phyloP scores from a whole-genome alignment of 2,797 vertebrate species.

The Steatocranus sp. region DNA sequence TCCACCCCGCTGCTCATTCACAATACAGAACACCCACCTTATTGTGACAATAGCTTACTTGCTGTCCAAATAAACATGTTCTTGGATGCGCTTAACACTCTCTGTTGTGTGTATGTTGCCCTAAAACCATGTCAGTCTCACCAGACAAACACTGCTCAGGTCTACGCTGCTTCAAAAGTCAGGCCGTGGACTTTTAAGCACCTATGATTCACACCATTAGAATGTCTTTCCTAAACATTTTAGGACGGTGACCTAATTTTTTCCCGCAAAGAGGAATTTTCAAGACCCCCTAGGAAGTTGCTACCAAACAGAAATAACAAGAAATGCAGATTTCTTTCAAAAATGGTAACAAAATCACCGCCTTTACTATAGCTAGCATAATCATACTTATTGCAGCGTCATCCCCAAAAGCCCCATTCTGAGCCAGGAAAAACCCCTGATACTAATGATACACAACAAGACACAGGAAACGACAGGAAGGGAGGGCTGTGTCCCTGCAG shows the following conservation, averaged over 20 bases:
- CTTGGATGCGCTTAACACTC: background rate
- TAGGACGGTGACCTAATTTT: background rate
- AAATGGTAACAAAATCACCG: background rate
- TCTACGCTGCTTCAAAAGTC: background rate
- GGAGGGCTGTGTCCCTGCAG: background rate
- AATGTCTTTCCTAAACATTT: background rate
- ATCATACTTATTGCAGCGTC: background rate
- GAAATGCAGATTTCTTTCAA: background rate
- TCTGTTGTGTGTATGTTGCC: background rate
- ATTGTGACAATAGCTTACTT: background rate
- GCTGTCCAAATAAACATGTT: background rate
- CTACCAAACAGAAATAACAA: background rate
- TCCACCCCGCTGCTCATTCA: background rate
- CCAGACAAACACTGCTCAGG: background rate
- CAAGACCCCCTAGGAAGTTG: background rate
- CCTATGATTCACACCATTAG: background rate
- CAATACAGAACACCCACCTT: background rate
- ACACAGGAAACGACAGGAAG: background rate
- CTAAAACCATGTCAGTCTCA: background rate
- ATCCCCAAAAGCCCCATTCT: background rate
- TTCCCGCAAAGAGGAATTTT: background rate
- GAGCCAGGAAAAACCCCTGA: background rate
- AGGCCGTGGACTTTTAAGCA: background rate
- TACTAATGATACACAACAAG: background rate
- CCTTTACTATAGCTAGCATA: background rate